A percentile compares a stretch with the other conserved stretches of the same genome.
phyloP scores from a whole-genome alignment of 2,888 invertebrate species.

The Leucophora obtusa region DNA sequence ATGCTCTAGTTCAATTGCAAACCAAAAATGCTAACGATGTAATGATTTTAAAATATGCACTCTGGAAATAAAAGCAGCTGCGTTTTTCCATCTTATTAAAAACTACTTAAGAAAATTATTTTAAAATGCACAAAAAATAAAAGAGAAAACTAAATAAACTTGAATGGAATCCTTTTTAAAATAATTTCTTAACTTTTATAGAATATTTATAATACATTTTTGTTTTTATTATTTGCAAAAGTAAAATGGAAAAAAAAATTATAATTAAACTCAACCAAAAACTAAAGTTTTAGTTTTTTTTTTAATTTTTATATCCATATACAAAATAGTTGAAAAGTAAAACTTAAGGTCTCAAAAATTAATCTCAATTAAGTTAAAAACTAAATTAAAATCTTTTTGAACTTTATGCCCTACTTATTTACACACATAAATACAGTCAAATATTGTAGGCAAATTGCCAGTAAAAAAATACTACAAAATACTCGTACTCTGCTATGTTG shows the following conservation, averaged over 20 bases:
- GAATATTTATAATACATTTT: slow-evolving; percentile 4
- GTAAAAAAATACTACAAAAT: slow-evolving; percentile 27
- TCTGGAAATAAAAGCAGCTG: slow-evolving; percentile 31
- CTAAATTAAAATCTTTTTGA: slow-evolving; percentile 8
- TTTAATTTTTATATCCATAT: background rate
- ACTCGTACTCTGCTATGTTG: background rate
- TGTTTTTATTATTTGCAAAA: slow-evolving; percentile 8
- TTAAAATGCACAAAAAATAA: slow-evolving; percentile 6
- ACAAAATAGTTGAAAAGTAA: slow-evolving; percentile 20
- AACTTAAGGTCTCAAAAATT: slow-evolving; percentile 56
- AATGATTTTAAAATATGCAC: slow-evolving; percentile 16
- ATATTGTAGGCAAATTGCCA: slow-evolving; percentile 54
- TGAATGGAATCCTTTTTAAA: slow-evolving; percentile 33
- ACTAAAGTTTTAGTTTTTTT: background rate
- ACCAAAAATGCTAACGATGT: slow-evolving; percentile 15
- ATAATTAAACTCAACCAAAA: slow-evolving; percentile 3
- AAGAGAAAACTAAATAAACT: slow-evolving; percentile 13
- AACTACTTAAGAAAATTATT: slow-evolving; percentile 50
- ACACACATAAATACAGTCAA: background rate
- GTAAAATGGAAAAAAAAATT: background rate
- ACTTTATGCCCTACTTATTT: slow-evolving; percentile 44
- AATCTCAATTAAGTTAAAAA: slow-evolving; percentile 59
- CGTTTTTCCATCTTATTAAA: slow-evolving; percentile 37
- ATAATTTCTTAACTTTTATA: slow-evolving; percentile 16
- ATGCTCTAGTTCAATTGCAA: background rate